A percentile compares a stretch with the other conserved stretches of the same genome.
Evolutionary conservation across 2,797 vertebrate genomes (phyloP).

Genomic region (Gastrophryne carolinensis): DNA sequence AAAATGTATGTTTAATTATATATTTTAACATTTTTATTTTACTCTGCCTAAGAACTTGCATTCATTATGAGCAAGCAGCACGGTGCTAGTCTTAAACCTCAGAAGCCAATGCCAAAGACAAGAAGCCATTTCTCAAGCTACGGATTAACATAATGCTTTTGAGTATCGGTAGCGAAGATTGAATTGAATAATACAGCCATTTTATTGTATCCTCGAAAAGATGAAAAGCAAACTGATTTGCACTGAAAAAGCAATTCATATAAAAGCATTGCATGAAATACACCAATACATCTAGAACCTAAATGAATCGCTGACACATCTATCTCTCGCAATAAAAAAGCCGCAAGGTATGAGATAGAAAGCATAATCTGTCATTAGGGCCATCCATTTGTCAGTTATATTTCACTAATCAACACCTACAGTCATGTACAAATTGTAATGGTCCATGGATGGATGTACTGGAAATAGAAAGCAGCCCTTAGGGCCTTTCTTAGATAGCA

Average conservation of each 20-base stretch:
- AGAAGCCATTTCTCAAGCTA: constrained; percentile 41
- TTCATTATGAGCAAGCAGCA: not conserved
- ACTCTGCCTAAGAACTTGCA: not conserved
- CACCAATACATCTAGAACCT: constrained; percentile 20
- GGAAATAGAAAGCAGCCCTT: constrained; percentile 12
- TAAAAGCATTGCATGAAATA: constrained; percentile 39
- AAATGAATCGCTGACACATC: not conserved
- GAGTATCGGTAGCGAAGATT: constrained; percentile 43
- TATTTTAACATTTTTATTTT: constrained; percentile 13
- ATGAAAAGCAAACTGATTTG: constrained; percentile 38
- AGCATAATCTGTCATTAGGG: constrained; percentile 2
- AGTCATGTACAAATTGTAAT: constrained; percentile 25
- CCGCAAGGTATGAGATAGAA: not conserved
- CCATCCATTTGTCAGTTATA: not conserved
- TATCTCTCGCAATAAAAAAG: not conserved
- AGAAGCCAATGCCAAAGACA: constrained; percentile 17
- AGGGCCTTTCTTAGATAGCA: constrained; percentile 20
- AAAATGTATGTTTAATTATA: constrained; percentile 23
- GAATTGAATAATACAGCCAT: constrained; percentile 44
- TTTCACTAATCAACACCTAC: constrained; percentile 36
- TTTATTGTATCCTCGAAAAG: constrained; percentile 35
- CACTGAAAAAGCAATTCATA: constrained; percentile 47
- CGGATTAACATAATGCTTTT: constrained; percentile 46
- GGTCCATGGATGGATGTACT: constrained; percentile 6
- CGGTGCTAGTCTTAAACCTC: not conserved